Base-by-base conservation (phyloP, 2,113 vertebrate species). In the Leptocoma aspasia region DNA sequence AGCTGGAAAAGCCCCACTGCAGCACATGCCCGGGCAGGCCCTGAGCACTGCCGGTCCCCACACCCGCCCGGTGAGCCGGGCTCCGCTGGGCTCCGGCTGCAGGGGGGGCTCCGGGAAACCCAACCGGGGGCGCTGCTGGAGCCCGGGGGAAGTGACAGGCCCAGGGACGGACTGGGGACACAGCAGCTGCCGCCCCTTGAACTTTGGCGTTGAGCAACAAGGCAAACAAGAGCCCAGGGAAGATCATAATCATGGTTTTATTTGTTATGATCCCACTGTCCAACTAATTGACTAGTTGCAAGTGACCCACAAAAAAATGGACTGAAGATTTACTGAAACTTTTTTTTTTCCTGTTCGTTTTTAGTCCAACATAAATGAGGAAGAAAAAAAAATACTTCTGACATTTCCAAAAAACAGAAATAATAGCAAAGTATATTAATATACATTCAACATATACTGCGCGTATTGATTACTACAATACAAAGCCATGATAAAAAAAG, bases 371-470 rank as follows among this genome's bases (percentile, higher is more conserved):
- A 93, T 97, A 98, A 97, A 97, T 81, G 96, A 97, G 96, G 97
- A 96, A 97, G 95, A 63, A 50, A 90, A 97, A 97, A 97, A 98
- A 97, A 97, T 97, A 98, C 96, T 97, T 97, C 91, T 87, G 97
- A 98, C 97, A 96, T 98, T 98, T 98, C 96, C 97, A 94, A 96
- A 97, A 97, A 97, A 97, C 98, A 98, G 98, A 98, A 97, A 97
- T 93, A 95, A 97, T 94, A 97, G 97, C 95, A 97, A 98, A 98
- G 97, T 96, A 97, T 97, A 96, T 97, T 95, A 96, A 97, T 98
- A 97, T 98, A 98, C 98, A 98, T 98, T 98, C 98, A 98, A 98
- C 98, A 97, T 95, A 98, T 90, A 98, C 97, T 96, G 97, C 65
- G 92, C 95, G 96, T 97, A 95, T 93, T 89, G 97, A 95, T 95